Percentiles rank a stretch among this genome's conserved stretches.
Evolutionary conservation across 2,888 invertebrate genomes (phyloP).

Genomic region (Stegana nigrithorax): DNA sequence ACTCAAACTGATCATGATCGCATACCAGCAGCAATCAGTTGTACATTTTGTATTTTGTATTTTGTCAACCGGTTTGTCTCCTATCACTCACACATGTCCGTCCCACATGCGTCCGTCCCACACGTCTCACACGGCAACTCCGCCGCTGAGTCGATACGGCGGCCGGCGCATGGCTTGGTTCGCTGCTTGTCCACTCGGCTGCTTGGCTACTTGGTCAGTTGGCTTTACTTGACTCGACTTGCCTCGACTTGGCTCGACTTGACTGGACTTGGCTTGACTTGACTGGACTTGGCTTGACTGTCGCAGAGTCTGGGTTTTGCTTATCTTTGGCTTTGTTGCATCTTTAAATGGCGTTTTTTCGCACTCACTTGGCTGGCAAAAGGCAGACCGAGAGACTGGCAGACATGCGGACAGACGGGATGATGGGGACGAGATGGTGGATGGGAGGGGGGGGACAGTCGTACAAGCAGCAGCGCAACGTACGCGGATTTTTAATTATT

Average conservation of each 20-base stretch:
- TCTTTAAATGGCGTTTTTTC: constrained; percentile 62
- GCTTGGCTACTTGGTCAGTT: not conserved
- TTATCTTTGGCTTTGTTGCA: constrained; percentile 59
- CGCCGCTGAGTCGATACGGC: too few species aligned
- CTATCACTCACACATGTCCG: too few species aligned
- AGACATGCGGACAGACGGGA: too few species aligned
- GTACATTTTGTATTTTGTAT: constrained; percentile 30
- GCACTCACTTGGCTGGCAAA: constrained; percentile 42
- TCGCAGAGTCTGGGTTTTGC: constrained; percentile 35
- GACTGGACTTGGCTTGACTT: too few species aligned
- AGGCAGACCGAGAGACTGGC: not conserved
- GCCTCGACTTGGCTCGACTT: too few species aligned
- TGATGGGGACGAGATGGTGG: constrained; percentile 35
- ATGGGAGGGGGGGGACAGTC: not conserved
- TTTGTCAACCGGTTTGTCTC: constrained; percentile 52
- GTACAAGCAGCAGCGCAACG: constrained; percentile 30
- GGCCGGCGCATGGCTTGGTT: too few species aligned
- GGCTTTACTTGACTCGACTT: not conserved
- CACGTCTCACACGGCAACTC: too few species aligned
- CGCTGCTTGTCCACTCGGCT: too few species aligned
- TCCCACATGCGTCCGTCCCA: too few species aligned
- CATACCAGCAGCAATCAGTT: constrained; percentile 50
- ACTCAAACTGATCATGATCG: constrained; percentile 31
- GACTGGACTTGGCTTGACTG: not conserved
- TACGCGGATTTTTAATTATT: constrained; percentile 56